Conservation (phyloP, 2,113 vertebrate species). For the Nothoprocta pentlandii region DNA sequence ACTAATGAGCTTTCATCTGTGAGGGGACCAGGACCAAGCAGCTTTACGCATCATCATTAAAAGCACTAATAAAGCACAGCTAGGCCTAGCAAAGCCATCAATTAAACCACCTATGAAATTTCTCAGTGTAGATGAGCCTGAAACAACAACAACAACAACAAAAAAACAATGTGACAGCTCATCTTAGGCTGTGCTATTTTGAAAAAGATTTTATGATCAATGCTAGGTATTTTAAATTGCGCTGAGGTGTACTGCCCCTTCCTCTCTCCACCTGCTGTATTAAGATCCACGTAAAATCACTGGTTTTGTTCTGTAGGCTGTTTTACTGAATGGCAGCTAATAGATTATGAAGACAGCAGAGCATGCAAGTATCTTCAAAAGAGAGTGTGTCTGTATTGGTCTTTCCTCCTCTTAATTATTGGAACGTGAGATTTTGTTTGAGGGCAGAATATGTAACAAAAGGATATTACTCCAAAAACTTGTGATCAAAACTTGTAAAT, state of each 20-base stretch:
- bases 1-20: slow-evolving; percentile 33
- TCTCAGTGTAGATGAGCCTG: not conserved
- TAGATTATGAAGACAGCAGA: slow-evolving; percentile 4
- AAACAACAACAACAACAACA: not conserved
- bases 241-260: accelerated
- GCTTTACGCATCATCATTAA: not conserved
- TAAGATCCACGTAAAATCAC: not conserved
- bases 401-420: slow-evolving; percentile 29
- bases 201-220: not conserved
- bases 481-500: not conserved
- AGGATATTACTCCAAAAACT: not conserved
- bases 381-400: not conserved
- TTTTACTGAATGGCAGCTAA: slow-evolving; percentile 33
- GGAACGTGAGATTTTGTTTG: not conserved
- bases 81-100: not conserved
- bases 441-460: not conserved
- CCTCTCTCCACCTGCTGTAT: not conserved
- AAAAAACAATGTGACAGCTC: not conserved
- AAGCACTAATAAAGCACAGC: slow-evolving; percentile 26
- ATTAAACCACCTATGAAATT: not conserved
- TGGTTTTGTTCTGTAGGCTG: slow-evolving; percentile 21
- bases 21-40: slow-evolving; percentile 44
- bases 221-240: accelerated
- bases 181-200: not conserved
- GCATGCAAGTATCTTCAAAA: slow-evolving; percentile 17